Percentiles rank a stretch among this genome's conserved stretches.
These are phyloP conservation scores for Amazona guildingii DNA, from an alignment of 2,113 vertebrate species.

Conservation along the genomic window DNA sequence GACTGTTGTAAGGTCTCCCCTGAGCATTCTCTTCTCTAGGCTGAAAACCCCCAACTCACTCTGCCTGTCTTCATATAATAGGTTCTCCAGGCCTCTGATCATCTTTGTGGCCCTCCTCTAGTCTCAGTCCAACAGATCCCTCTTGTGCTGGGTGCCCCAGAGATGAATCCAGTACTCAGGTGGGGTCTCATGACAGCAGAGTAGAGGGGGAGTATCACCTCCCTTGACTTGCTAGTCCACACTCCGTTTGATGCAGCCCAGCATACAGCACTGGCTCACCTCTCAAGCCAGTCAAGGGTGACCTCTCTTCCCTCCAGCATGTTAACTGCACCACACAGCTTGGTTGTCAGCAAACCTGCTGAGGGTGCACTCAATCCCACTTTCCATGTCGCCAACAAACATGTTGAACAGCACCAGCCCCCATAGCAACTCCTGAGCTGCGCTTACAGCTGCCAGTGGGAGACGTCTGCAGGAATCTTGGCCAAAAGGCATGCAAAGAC, in stretches of 20 bases:
- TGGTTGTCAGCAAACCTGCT: not conserved
- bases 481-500: accelerated
- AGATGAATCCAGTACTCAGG: not conserved
- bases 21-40: not conserved
- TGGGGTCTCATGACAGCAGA: not conserved
- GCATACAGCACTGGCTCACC: not conserved
- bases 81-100: not conserved
- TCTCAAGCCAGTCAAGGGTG: not conserved
- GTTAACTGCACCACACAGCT: not conserved
- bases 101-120: not conserved
- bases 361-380: not conserved
- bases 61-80: not conserved
- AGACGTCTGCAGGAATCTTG: not conserved
- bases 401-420: not conserved
- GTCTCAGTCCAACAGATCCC: not conserved
- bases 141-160: not conserved
- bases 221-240: not conserved
- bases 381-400: not conserved
- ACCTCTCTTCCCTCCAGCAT: not conserved
- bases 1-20: not conserved
- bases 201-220: not conserved
- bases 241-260: not conserved
- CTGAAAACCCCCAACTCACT: not conserved
- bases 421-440: not conserved
- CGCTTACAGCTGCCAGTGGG: not conserved